Evolutionary conservation across 2,113 vertebrate genomes (phyloP).

Genomic region (Leptosomus discolor): DNA sequence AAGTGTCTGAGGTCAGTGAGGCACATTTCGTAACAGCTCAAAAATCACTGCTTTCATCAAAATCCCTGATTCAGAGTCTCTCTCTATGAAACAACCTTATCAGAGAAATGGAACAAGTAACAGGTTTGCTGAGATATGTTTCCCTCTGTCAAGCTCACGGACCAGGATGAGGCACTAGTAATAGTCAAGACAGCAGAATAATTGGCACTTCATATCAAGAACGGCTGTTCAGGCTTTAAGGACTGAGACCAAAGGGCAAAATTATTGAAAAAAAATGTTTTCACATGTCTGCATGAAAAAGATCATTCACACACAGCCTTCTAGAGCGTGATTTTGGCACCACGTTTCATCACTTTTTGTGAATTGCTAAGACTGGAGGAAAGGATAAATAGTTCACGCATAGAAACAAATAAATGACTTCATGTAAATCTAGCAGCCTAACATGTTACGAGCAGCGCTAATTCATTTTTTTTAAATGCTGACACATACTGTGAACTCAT

Average conservation of each 20-base stretch:
- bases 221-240: not conserved
- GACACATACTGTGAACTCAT: slow-evolving; percentile 72
- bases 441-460: slow-evolving; percentile 59
- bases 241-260: not conserved
- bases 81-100: not conserved
- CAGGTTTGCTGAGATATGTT: not conserved
- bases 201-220: not conserved
- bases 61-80: not conserved
- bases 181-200: not conserved
- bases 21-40: not conserved
- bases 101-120: not conserved
- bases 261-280: not conserved
- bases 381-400: slow-evolving; percentile 9
- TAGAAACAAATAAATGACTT: slow-evolving; percentile 55
- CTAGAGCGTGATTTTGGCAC: not conserved
- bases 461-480: slow-evolving; percentile 61
- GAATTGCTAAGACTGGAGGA: not conserved
- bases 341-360: not conserved
- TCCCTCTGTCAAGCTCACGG: not conserved
- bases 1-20: not conserved
- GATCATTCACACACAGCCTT: not conserved
- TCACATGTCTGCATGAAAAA: not conserved
- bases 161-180: not conserved
- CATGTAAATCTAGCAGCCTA: slow-evolving; percentile 37
- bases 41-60: not conserved